Evolutionary conservation across 2,797 vertebrate species (phyloP).

Genomic region (Molossus alvarezi): DNA sequence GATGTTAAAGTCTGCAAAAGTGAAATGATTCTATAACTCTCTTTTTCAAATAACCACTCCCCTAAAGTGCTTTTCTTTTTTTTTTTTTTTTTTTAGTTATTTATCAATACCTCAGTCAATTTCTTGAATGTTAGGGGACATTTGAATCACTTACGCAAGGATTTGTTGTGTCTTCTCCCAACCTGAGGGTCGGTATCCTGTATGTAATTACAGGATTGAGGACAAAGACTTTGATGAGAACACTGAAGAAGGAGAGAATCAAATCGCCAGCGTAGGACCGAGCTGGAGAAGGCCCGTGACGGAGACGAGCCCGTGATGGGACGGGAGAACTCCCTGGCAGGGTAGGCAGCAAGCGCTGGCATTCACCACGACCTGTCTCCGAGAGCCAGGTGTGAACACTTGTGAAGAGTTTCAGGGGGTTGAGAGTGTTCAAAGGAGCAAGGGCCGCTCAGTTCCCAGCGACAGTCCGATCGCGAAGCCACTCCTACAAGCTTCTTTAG

Average conservation of each 20-base stretch:
- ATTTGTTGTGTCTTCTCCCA: background rate
- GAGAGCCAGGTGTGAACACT: background rate
- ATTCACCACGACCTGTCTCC: background rate
- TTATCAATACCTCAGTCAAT: background rate
- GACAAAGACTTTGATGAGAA: background rate
- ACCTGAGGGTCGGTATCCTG: background rate
- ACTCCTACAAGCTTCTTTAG: background rate
- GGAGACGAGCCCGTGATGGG: background rate
- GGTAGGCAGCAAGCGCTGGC: accelerated
- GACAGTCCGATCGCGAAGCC: no score
- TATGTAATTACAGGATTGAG: background rate
- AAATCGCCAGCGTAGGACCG: background rate
- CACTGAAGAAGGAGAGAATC: background rate
- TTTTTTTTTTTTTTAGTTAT: background rate
- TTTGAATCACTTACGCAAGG: background rate
- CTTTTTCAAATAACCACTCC: background rate
- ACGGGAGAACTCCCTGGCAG: background rate
- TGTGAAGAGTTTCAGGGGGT: background rate
- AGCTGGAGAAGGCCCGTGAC: background rate
- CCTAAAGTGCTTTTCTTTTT: background rate
- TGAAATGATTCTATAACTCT: background rate
- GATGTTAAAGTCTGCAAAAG: accelerated
- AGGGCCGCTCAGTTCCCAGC: background rate
- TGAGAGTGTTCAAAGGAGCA: background rate
- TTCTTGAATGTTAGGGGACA: background rate